Base-by-base conservation (phyloP, 2,113 vertebrate species). In the Misgurnus anguillicaudatus region DNA sequence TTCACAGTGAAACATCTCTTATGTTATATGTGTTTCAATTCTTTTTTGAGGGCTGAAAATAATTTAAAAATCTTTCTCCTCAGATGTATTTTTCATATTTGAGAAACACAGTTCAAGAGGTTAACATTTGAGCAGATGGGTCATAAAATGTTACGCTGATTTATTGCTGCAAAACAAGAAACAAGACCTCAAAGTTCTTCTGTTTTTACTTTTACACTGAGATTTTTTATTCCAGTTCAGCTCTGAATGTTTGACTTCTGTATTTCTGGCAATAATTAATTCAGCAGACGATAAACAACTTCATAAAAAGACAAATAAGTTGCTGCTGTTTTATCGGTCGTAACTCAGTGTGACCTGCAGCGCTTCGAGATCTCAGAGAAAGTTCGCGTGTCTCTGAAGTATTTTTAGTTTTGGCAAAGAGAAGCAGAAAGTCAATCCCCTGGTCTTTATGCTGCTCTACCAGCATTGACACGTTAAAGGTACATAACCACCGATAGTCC, bases 321-420 rank as follows among this genome's bases (percentile, higher is more conserved):
- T 31, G 2, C 24, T 31, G 42, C 42, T 8, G 13, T 57, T 55
- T 58, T 11, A 13, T 55, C 24, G 61, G 53, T 19, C 13, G 14
- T 45, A 5, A 24, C 57, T 61, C 53, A 0, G 11, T n/a, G 11
- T 51, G 77, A 48, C 41, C 58, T 9, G 13, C 36, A 48, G 21
- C 42, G 16, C 58, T 10, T 55, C 66, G 11, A 41, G 51, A 24
- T 45, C 51, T 60, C n/a, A 0, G 75, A 36, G 10, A 66, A 85
- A 83, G 83, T 83, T 63, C 7, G 13, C 84, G 86, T 85, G 83
- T 51, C 62, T 9, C 42, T 11, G 17, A 13, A 38, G 61, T 90
- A 88, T 85, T 85, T 88, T 89, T 88, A 90, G 87, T 82, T 11
- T 48, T 76, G 75, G 11, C 75, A 80, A 48, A 1, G 53, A 39